Percentiles rank a stretch among this genome's conserved stretches.
These are phyloP conservation scores for Drosophila neotestacea DNA, from an alignment of 2,888 invertebrate species.

Conservation along the genomic window DNA sequence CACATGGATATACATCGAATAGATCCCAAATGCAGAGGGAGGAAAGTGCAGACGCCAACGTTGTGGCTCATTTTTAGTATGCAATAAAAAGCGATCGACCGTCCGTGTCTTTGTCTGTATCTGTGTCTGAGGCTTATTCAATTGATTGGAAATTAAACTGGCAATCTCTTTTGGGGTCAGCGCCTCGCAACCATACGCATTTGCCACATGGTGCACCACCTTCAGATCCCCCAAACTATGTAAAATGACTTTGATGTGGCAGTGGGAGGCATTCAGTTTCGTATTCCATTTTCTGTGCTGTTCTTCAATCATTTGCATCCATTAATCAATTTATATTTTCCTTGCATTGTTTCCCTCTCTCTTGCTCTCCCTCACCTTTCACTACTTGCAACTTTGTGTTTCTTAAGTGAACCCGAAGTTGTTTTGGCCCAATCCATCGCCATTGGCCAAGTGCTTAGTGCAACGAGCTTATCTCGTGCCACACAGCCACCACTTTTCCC, in stretches of 20 bases:
- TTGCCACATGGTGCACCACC: conserved; percentile 57
- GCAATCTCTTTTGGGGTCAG: conserved; percentile 66
- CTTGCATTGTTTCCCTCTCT: conserved; percentile 34
- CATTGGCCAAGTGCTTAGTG: conserved; percentile 57
- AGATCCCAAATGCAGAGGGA: conserved; percentile 9
- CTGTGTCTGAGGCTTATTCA: conserved; percentile 61
- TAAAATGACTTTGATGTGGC: conserved; percentile 68
- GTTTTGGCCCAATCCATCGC: conserved; percentile 49
- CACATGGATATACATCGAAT: conserved; percentile 22
- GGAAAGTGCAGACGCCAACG: neutral
- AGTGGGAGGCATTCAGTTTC: conserved; percentile 20
- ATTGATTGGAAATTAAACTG: conserved; percentile 79
- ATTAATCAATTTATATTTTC: conserved; percentile 84
- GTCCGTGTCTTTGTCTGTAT: conserved; percentile 19
- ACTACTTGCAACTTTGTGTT: conserved; percentile 47
- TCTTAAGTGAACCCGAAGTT: conserved; percentile 74
- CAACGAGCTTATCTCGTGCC: conserved; percentile 68
- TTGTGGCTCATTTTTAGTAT: conserved; percentile 70
- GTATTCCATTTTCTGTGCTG: conserved; percentile 59
- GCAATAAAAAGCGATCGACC: conserved; percentile 71
- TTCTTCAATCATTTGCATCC: conserved; percentile 84
- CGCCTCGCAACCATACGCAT: conserved; percentile 27
- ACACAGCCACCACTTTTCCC: conserved; percentile 63
- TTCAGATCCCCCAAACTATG: conserved; percentile 30
- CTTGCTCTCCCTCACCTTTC: conserved; percentile 36